A percentile compares a stretch with the other conserved stretches of the same genome.
Conservation (phyloP, 2,113 vertebrate genomes). For the Pristiophorus japonicus region DNA sequence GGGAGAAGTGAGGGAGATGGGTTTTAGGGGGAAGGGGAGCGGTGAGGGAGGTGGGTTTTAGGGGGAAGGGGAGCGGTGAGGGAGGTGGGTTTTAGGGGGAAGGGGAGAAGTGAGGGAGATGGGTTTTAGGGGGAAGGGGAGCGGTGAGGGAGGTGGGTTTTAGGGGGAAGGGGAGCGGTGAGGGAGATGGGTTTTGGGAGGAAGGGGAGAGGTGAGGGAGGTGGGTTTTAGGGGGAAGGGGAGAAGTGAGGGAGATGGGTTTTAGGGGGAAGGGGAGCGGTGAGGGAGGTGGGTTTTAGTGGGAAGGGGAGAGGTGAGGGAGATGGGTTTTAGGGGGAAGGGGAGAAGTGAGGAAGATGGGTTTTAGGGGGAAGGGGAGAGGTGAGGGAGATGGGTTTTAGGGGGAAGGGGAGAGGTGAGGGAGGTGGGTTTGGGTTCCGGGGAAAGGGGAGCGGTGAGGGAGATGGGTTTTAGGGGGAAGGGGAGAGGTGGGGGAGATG, state of each 20-base stretch:
- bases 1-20: not conserved
- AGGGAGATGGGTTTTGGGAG: not conserved
- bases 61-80: not conserved
- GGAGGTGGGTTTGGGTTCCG: not conserved
- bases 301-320: too few species aligned
- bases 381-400: not conserved
- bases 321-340: not conserved
- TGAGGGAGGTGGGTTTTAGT: not conserved
- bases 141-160: not conserved
- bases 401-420: not conserved
- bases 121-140: not conserved
- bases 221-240: not conserved
- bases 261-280: not conserved
- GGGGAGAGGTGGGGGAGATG: not conserved
- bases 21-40: not conserved
- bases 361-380: too few species aligned
- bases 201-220: not conserved
- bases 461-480: not conserved
- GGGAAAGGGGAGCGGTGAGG: not conserved
- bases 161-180: not conserved
- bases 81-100: not conserved
- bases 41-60: not conserved
- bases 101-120: not conserved
- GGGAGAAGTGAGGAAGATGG: too few species aligned
- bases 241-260: not conserved